These are phyloP conservation scores for Lamprologus tigripictilis DNA, from an alignment of 2,113 vertebrate species.

Conservation along the genomic window DNA sequence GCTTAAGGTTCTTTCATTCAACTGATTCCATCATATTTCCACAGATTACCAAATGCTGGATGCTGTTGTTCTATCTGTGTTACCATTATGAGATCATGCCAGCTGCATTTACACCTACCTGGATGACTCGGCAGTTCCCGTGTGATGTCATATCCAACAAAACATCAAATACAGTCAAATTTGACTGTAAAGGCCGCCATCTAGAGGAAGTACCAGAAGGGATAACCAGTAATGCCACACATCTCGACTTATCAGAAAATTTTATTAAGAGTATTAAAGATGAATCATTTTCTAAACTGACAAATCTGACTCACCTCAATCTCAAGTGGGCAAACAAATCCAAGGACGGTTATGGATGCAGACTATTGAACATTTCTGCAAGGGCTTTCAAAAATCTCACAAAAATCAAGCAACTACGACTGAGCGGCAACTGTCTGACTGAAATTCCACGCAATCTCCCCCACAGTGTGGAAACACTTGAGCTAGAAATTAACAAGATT, in stretches of 20 bases:
- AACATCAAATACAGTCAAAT: conserved; percentile 9
- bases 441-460: conserved; percentile 49
- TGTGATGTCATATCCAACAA: conserved; percentile 47
- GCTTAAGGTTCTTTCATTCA: neutral
- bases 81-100: neutral
- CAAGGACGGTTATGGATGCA: rapidly evolving
- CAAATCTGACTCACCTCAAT: conserved; percentile 59
- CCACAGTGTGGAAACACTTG: neutral
- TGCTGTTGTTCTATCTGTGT: conserved; percentile 17
- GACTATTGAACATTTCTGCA: neutral
- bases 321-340: conserved; percentile 31
- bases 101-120: neutral
- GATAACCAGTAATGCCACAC: conserved; percentile 52
- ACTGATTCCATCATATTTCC: conserved; percentile 10
- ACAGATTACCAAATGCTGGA: conserved; percentile 41
- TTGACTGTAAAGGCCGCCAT: conserved; percentile 49
- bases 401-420: conserved; percentile 37
- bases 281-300: conserved; percentile 38
- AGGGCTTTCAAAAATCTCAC: conserved; percentile 57
- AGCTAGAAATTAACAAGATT: conserved; percentile 45
- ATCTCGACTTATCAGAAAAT: conserved; percentile 68
- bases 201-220: conserved; percentile 59
- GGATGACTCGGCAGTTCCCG: conserved; percentile 53
- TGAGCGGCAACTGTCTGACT: conserved; percentile 22
- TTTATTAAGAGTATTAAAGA: conserved; percentile 46